Base-by-base conservation (phyloP, 1,140 invertebrate species). In the Anastrepha ludens region DNA sequence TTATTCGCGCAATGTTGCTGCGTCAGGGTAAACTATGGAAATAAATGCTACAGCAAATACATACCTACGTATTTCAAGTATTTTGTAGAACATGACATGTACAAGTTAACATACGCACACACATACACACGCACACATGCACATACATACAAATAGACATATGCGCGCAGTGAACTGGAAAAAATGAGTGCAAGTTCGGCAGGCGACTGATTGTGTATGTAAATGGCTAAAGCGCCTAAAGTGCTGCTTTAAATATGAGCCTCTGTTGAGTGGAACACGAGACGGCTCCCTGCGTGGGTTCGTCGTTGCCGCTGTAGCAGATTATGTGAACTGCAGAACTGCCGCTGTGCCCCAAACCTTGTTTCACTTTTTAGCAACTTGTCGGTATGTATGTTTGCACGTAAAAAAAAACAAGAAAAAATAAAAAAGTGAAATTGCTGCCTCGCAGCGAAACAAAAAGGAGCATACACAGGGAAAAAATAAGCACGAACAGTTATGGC, bases 111-210 rank as follows among this genome's bases (percentile, higher is more conserved):
- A 67, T 29, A 5, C 17, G 6, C 64, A 41, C 3, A 74, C 44
- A 47, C 70, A 20, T 1, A 74, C 17, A n/a, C 67, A n/a, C 67
- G n/a, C 6, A 50, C 6, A 55, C n/a, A 1, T 20, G 47, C 13
- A 17, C 70, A 2, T 4, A 17, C 11, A 55, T 55, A 47, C 47
- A 29, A 29, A 29, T 29, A 29, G 29, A 0, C 29, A 29, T 29
- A 15, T 78, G 70, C 74, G 17, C 44, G 6, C 7, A 78, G 47
- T 55, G 47, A n/a, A 81, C 47, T 81, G 74, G 44, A 81, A 81
- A 78, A 81, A 81, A 81, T 81, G 74, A 29, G 47, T 20, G 20
- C 47, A 81, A 81, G 74, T 81, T 81, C 74, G 74, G 47, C n/a
- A 81, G 74, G 74, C 74, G 44, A 17, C n/a, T 55, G 74, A n/a